phyloP scores from a whole-genome alignment of 2,888 invertebrate species.

The Drosophila barbarae region DNA sequence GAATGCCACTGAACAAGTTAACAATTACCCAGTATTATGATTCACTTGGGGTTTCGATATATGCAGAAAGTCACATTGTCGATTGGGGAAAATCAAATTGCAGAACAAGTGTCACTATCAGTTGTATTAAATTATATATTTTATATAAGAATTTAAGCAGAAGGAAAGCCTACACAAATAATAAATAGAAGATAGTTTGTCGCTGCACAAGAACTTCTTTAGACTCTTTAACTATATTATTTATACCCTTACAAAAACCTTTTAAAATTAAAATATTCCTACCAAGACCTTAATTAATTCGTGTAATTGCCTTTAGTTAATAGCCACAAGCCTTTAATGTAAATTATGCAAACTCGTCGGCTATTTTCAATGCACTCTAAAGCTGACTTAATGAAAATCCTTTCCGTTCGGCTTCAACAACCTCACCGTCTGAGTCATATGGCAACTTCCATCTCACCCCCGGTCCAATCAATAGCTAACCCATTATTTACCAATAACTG shows the following conservation, averaged over 20 bases:
- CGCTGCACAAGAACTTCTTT: not conserved
- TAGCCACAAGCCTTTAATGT: not conserved
- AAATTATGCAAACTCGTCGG: slow-evolving; percentile 4
- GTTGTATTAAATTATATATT: not conserved
- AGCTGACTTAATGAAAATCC: not conserved
- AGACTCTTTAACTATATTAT: too few relatives aligned
- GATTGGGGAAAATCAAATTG: not conserved
- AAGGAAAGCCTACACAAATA: not conserved
- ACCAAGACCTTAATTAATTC: not conserved
- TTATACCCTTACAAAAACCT: not conserved
- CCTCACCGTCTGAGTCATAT: slow-evolving; percentile 9
- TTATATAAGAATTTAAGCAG: not conserved
- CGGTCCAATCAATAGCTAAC: slow-evolving; percentile 8
- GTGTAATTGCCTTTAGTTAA: not conserved
- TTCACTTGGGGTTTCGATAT: not conserved
- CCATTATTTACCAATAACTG: slow-evolving; percentile 11
- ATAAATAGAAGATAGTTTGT: not conserved
- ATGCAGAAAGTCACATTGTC: not conserved
- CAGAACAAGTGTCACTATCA: not conserved
- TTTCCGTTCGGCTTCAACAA: slow-evolving; percentile 14
- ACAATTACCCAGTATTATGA: slow-evolving; percentile 11
- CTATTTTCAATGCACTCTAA: not conserved
- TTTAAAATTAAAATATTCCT: not conserved
- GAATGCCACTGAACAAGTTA: slow-evolving; percentile 14
- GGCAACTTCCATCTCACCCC: slow-evolving; percentile 5